Base-by-base conservation (phyloP, 1,140 invertebrate species). In the Heliconius nattereri region DNA sequence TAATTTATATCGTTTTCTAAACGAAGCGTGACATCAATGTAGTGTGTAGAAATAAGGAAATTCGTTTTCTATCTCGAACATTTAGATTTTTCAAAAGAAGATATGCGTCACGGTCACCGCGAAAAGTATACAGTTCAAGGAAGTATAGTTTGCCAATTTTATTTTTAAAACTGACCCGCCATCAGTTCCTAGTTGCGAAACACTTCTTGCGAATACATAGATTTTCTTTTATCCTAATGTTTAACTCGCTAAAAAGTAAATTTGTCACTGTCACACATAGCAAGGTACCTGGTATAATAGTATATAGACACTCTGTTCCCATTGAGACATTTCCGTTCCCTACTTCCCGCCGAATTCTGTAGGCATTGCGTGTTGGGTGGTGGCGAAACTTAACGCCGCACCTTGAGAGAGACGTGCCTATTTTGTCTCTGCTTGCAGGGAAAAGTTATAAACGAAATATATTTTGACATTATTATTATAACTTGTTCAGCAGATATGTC, bases 111-210 rank as follows among this genome's bases (percentile, higher is more conserved):
- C 54, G n/a, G 80, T 80, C 83, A 84, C 29, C 54, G 76, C 71
- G 78, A 80, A 82, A 81, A 84, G 73, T 52, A 52, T 79, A 73
- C 76, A 52, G 76, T 84, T 84, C 83, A 84, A 84, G 83, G 83
- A 84, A 84, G 83, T 80, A 78, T 49, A 70, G 80, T 84, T 81
- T 84, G 83, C 83, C 83, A 84, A 84, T 80, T 78, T 84, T 84
- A 84, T 84, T 84, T 84, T 84, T 82, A 76, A 71, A 78, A 77
- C 76, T 76, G 76, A 82, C 78, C 83, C 71, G 76, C 49, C 79
- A 83, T 79, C 79, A 66, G 75, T 79, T 81, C 79, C 76, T 81
- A 71, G 73, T 83, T 81, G 82, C 82, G 75, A 81, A 83, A 78
- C 75, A 49, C 16, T 73, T 60, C 71, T 54, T 76, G 76, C 75